Evolutionary conservation across 92 coral and sea anemone species (phyloP).

Genomic region (Paramuricea clavata): DNA sequence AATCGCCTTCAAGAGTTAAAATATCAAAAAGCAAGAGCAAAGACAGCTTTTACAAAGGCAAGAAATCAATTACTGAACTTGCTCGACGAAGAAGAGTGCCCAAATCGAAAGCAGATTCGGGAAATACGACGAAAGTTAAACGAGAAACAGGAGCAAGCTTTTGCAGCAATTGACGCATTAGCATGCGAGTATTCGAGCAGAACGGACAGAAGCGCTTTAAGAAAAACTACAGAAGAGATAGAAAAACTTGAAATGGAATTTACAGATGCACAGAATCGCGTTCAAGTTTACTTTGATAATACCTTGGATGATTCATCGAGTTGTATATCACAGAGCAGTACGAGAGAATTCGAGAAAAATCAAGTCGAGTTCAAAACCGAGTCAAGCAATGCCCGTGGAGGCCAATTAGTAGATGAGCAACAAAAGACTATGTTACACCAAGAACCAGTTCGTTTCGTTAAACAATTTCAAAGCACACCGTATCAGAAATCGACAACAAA

Average conservation of each 20-base stretch:
- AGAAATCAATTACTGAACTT: constrained; percentile 9
- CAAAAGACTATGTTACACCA: neutral
- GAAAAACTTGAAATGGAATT: neutral
- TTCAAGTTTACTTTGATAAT: neutral
- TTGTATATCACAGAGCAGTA: neutral
- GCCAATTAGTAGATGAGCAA: no score
- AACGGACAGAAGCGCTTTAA: no score
- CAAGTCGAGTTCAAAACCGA: neutral
- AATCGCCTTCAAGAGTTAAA: constrained; percentile 17
- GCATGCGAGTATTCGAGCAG: no score
- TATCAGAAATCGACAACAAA: no score
- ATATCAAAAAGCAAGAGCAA: constrained; percentile 27
- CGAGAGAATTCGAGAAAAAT: neutral
- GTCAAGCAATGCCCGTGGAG: neutral
- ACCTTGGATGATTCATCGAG: neutral
- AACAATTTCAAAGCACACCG: no score
- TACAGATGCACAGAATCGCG: neutral
- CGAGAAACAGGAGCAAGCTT: no score
- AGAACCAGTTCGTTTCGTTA: neutral
- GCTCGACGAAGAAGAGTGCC: constrained; percentile 54
- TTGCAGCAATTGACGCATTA: no score
- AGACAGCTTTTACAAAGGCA: constrained; percentile 31
- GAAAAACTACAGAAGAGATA: constrained; percentile 17
- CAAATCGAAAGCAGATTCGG: constrained; percentile 64
- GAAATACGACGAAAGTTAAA: constrained; percentile 45